Base-by-base conservation (phyloP, 2,888 invertebrate species). In the Rhopalosiphum nymphaeae region DNA sequence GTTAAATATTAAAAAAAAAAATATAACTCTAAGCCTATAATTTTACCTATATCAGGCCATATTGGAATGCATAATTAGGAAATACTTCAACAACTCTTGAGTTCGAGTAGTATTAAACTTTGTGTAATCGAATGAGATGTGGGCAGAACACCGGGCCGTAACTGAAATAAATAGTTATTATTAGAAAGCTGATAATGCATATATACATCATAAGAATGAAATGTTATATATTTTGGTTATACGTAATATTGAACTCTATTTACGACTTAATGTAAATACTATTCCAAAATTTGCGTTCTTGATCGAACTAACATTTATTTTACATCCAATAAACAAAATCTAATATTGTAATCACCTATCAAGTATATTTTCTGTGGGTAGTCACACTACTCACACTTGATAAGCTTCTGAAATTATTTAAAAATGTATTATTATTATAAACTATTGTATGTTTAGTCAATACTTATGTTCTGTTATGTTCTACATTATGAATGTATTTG, bases 131-230 rank as follows among this genome's bases (percentile, higher is more conserved):
- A 90, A 78, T n/a, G 49, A 67, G n/a, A n/a, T 56, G 29, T 42
- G 84, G 42, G 53, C 53, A 42, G 53, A 42, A 26, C 56, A 89
- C 16, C 57, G 42, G 26, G 16, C 44, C 16, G 89, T 29, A 57
- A 91, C 91, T 36, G 85, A 91, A 84, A 91, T 85, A 91, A 91
- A 91, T 29, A 36, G 78, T 91, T 91, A 91, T 91, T 91, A 91
- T 84, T 91, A 91, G 91, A 91, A 84, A 84, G 29, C n/a, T 78
- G 16, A 57, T 46, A 67, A n/a, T 86, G 13, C n/a, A 49, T 86
- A 44, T 61, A 67, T 21, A 25, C 46, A n/a, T 46, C n/a, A 21
- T 89, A 29, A 44, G n/a, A 46, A 44, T 29, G 44, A 61, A 89
- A 89, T 36, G 57, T 61, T 46, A 46, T 61, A 44, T 86, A 46